Evolutionary conservation across 1,140 invertebrate species (phyloP).

Genomic region (Lanistes nyassanus): DNA sequence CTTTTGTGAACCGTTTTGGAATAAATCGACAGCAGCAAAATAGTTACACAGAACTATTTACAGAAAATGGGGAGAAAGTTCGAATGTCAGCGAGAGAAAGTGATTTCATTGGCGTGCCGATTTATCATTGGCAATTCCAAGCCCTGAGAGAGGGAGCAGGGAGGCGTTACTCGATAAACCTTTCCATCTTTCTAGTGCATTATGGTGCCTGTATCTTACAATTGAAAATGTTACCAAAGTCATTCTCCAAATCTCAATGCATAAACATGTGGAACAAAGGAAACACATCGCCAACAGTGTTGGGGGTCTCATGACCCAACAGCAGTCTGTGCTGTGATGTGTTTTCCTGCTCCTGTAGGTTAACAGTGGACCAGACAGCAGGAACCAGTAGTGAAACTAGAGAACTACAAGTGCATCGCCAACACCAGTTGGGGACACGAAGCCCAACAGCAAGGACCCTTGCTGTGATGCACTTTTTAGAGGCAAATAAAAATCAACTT

Average conservation of each 20-base stretch:
- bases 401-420: constrained; percentile 32
- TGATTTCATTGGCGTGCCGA: no score
- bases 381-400: constrained; percentile 10
- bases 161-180: no score
- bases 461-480: constrained; percentile 32
- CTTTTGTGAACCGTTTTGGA: no score
- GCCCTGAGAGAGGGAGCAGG: no score
- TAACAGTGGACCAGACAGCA: not conserved
- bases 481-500: not conserved
- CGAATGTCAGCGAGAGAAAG: no score
- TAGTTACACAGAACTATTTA: no score
- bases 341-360: constrained; percentile 26
- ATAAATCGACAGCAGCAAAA: no score
- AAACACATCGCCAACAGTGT: constrained; percentile 31
- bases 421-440: constrained; percentile 41
- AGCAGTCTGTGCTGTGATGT: constrained; percentile 43
- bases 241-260: no score
- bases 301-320: constrained; percentile 48
- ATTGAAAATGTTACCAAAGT: not conserved
- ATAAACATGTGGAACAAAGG: not conserved
- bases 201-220: no score
- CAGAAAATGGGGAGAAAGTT: no score
- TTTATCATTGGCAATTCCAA: no score
- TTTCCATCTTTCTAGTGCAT: no score
- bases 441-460: constrained; percentile 43